Evolutionary conservation across 2,113 vertebrate genomes (phyloP).

Genomic region (Carassius auratus): DNA sequence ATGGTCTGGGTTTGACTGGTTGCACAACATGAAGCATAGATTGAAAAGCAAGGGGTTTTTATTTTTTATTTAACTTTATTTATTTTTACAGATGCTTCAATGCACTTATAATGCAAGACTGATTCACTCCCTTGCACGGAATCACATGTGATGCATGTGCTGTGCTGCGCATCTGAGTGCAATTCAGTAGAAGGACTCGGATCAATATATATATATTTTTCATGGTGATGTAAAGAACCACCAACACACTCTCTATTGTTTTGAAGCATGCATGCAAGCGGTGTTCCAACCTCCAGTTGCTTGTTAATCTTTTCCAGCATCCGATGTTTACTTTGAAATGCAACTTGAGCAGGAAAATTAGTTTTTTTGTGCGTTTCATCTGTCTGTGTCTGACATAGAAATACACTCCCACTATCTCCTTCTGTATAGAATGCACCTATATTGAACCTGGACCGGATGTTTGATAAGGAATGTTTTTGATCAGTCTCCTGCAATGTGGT

Average conservation of each 20-base stretch:
- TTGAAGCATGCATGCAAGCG: background rate
- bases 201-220: background rate
- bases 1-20: background rate
- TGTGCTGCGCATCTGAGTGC: background rate
- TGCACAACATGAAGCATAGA: background rate
- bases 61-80: no score
- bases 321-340: background rate
- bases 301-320: slow-evolving; percentile 20
- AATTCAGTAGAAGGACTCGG: background rate
- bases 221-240: slow-evolving; percentile 7
- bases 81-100: background rate
- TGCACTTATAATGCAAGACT: background rate
- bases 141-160: background rate
- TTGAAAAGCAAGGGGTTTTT: background rate
- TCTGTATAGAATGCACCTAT: background rate
- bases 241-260: background rate
- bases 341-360: background rate
- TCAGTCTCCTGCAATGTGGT: slow-evolving; percentile 4
- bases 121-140: background rate
- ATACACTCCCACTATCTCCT: background rate
- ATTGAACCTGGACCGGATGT: background rate
- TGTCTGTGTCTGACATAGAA: background rate
- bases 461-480: slow-evolving; percentile 33
- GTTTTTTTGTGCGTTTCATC: background rate
- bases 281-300: background rate